Percentiles rank a stretch among this genome's conserved stretches.
phyloP scores from a whole-genome alignment of 2,888 invertebrate genomes.

The Candidula unifasciata region DNA sequence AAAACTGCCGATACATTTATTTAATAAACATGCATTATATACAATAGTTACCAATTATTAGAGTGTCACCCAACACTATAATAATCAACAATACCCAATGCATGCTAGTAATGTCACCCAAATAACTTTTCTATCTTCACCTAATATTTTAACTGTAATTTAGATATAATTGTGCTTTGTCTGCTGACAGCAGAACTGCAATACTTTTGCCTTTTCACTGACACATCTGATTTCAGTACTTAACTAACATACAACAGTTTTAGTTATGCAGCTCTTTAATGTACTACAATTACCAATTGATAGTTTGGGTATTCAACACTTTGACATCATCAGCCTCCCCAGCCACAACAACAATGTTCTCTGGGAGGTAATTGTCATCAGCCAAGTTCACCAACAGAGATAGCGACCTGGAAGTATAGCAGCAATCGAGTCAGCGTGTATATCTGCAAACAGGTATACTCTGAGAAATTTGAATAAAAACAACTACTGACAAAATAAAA shows the following conservation, averaged over 20 bases:
- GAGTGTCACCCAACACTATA: no score
- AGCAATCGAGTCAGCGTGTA: slow-evolving; percentile 71
- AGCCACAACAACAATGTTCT: slow-evolving; percentile 72
- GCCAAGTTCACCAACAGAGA: slow-evolving; percentile 69
- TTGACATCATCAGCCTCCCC: slow-evolving; percentile 72
- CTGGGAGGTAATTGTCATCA: slow-evolving; percentile 77
- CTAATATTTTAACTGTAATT: no score
- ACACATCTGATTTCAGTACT: no score
- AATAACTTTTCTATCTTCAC: no score
- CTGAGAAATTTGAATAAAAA: slow-evolving; percentile 57
- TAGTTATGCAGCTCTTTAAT: not conserved
- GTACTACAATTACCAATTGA: slow-evolving; percentile 69
- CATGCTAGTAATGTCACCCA: no score
- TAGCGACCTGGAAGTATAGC: slow-evolving; percentile 64
- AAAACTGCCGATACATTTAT: no score
- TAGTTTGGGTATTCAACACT: slow-evolving; percentile 67
- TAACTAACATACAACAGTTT: not conserved
- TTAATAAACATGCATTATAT: no score
- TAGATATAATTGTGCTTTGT: no score
- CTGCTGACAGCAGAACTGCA: no score
- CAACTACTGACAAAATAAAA: not conserved
- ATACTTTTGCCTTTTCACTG: no score
- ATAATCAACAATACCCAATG: no score
- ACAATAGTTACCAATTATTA: no score
- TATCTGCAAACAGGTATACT: slow-evolving; percentile 68